Base-by-base conservation (phyloP, 2,888 invertebrate genomes). In the Lithophane ornitopus region DNA sequence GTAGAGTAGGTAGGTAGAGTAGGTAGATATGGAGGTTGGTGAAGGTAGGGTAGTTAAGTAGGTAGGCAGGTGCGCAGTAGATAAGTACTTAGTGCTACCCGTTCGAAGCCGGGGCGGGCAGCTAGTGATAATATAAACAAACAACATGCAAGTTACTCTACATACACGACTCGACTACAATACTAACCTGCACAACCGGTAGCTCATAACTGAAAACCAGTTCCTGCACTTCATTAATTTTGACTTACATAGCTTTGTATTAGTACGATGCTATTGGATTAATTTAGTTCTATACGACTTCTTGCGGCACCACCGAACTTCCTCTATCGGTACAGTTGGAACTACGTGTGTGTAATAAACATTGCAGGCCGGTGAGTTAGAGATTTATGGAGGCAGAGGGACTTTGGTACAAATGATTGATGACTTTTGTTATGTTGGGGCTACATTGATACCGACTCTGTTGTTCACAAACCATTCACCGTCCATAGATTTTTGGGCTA, bases 201-300 rank as follows among this genome's bases (percentile, higher is more conserved):
- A 22, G n/a, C 39, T 41, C 62, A 80, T 63, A 80, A 70, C 54
- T 49, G 52, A 26, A 34, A 28, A 56, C 49, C 14, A 84, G 59
- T 39, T 65, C 67, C 3, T 68, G 19, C 70, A 68, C 75, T 71
- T 74, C 82, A 81, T 83, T 85, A 77, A 85, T 74, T 61, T 68
- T 74, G 65, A 59, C 19, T 74, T 46, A 66, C 58, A 41, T 56
- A 71, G 69, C 68, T 76, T 84, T 82, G 76, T 82, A 75, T 80
- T 84, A 69, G 69, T 68, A 70, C 61, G 19, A n/a, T 52, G 68
- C 80, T 75, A 75, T 84, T 75, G 84, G 71, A 84, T 84, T 82
- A 84, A 84, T 84, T 75, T 84, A 80, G 68, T 69, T 82, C 75
- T 62, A 75, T 71, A 75, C 75, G 84, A 82, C 81, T 82, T 82